Conservation (phyloP, 2,113 vertebrate species). For the Grammomys dolichurus region DNA sequence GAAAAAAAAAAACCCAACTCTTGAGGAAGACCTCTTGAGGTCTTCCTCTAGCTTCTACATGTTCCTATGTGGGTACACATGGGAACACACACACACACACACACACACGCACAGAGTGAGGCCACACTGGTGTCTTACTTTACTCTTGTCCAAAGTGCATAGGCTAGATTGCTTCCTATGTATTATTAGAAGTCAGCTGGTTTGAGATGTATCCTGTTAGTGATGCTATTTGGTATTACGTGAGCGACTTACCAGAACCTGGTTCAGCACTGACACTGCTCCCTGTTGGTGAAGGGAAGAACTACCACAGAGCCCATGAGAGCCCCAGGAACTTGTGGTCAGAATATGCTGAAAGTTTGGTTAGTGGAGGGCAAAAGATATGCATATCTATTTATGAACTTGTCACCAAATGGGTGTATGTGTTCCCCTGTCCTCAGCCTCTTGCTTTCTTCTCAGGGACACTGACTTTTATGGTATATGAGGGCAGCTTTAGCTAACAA, state of each 20-base stretch:
- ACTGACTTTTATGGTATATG: neutral
- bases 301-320: accelerated
- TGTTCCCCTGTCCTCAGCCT: neutral
- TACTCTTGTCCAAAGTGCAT: neutral
- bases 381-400: neutral
- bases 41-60: neutral
- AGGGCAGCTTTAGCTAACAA: neutral
- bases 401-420: accelerated
- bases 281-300: too few relatives aligned
- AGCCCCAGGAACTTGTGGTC: too few relatives aligned
- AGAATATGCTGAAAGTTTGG: neutral
- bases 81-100: neutral
- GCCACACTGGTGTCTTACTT: neutral
- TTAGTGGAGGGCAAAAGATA: neutral
- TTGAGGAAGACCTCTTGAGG: neutral
- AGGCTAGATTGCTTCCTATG: neutral
- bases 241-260: neutral
- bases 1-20: neutral
- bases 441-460: neutral
- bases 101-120: neutral
- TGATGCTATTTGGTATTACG: neutral
- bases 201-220: neutral
- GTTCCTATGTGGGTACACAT: neutral
- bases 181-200: neutral
- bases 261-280: neutral